Percentiles rank a stretch among this genome's conserved stretches.
These are phyloP conservation scores for Galaxea fascicularis DNA, from an alignment of 92 coral and sea anemone species.

Conservation along the genomic window DNA sequence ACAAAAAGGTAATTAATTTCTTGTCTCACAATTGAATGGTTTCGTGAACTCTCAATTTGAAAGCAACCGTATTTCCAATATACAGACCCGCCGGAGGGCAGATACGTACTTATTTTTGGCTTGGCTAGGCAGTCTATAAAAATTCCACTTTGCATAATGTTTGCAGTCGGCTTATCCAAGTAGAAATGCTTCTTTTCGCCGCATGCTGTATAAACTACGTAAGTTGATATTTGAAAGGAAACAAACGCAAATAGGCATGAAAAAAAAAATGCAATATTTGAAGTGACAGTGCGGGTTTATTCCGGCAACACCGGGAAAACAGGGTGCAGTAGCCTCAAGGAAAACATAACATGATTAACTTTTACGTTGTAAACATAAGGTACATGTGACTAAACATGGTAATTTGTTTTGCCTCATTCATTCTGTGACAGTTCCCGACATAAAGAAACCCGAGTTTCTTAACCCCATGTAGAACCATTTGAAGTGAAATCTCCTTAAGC, in stretches of 20 bases:
- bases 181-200: background rate
- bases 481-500: too few relatives aligned
- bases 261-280: background rate
- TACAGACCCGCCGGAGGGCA: conserved; percentile 13
- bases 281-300: background rate
- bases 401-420: background rate
- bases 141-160: background rate
- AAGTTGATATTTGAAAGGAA: background rate
- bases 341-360: background rate
- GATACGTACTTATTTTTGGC: background rate
- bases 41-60: background rate
- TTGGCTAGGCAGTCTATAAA: background rate
- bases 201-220: background rate
- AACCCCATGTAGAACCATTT: background rate
- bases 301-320: too few relatives aligned
- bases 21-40: background rate
- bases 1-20: background rate
- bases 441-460: background rate
- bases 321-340: background rate
- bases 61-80: conserved; percentile 7
- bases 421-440: background rate
- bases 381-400: background rate
- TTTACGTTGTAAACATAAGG: background rate
- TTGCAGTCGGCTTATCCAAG: background rate
- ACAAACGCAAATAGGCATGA: background rate